Percentiles rank a stretch among this genome's conserved stretches.
Conservation (phyloP, 2,888 invertebrate species). For the Podabrus alpinus region DNA sequence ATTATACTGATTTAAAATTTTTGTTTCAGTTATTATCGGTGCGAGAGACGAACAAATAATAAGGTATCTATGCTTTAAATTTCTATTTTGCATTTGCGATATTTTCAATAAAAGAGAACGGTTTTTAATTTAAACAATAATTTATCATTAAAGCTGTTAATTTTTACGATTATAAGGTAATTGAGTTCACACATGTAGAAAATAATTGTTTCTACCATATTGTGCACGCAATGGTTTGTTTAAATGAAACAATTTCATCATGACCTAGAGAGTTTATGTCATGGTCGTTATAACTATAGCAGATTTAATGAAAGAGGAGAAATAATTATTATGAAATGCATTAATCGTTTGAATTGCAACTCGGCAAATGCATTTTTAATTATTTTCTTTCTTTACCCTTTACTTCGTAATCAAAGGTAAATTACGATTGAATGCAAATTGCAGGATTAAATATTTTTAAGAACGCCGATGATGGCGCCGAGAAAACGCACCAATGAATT, state of each 20-base stretch:
- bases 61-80: neutral
- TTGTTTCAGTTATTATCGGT: neutral
- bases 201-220: neutral
- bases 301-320: neutral
- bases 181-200: neutral
- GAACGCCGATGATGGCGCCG: neutral
- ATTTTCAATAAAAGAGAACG: neutral
- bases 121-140: neutral
- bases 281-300: neutral
- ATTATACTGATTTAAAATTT: neutral
- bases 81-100: neutral
- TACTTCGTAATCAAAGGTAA: neutral
- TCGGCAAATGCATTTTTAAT: neutral
- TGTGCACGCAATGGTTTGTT: neutral
- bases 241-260: neutral
- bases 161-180: neutral
- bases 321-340: neutral
- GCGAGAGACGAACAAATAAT: neutral
- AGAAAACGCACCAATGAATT: neutral
- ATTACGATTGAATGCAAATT: neutral
- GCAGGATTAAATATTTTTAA: neutral
- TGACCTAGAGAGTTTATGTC: slow-evolving; percentile 1
- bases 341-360: neutral
- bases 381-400: neutral
- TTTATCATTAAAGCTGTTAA: neutral